Evolutionary conservation across 2,797 vertebrate species (phyloP).

Genomic region (Anguilla megastoma): DNA sequence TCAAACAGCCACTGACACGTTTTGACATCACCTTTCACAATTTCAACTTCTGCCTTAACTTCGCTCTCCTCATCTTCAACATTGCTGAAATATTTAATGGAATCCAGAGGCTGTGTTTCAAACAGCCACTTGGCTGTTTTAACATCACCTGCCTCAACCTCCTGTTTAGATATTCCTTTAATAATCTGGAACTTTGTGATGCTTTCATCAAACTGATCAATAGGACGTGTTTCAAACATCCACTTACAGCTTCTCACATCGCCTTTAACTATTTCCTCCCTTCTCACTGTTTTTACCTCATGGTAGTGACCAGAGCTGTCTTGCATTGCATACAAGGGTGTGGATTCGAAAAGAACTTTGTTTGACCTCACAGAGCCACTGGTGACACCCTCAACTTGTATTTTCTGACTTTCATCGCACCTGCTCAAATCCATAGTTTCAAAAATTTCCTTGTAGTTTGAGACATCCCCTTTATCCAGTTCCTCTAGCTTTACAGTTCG

Average conservation of each 20-base stretch:
- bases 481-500: constrained; percentile 83
- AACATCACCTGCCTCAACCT: constrained; percentile 87
- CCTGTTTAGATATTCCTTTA: constrained; percentile 90
- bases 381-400: constrained; percentile 83
- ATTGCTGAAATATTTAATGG: constrained; percentile 78
- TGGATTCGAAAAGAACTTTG: constrained; percentile 88
- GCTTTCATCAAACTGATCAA: constrained; percentile 90
- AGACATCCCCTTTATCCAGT: constrained; percentile 84
- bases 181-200: constrained; percentile 87
- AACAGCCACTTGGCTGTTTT: constrained; percentile 95
- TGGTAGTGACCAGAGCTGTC: constrained; percentile 89
- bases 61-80: constrained; percentile 73
- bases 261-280: constrained; percentile 89
- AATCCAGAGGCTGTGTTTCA: constrained; percentile 89
- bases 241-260: constrained; percentile 87
- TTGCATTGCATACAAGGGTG: constrained; percentile 87
- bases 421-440: constrained; percentile 85
- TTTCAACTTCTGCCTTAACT: constrained; percentile 66
- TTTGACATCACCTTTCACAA: constrained; percentile 87
- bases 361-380: constrained; percentile 84
- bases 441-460: constrained; percentile 81
- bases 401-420: constrained; percentile 77
- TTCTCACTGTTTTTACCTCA: constrained; percentile 86
- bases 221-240: constrained; percentile 93
- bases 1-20: constrained; percentile 92